Evolutionary conservation across 2,888 invertebrate species (phyloP), one percentile per base, ranked within the genome.

Genomic region (Mythimna impura): DNA sequence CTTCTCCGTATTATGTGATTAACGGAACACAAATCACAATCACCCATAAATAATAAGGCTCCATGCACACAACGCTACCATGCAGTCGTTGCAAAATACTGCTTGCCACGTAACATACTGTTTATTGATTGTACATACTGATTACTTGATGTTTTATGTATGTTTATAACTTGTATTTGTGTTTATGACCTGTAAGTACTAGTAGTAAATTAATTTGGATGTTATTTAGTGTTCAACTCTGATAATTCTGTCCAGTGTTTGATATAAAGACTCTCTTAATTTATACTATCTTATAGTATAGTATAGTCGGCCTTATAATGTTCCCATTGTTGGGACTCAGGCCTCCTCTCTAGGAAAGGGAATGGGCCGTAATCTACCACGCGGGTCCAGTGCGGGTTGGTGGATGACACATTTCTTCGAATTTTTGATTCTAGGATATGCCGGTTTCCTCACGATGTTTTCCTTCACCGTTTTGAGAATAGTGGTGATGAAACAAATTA

Each of bases 111-210:
- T 71, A 65, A 76, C 25, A 57, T 52, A 78, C 22, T 66, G 40
- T 60, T 67, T 76, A 71, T 67, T 79, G 80, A 80, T 66, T 66
- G 47, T 57, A 66, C 65, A 66, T 67, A 74, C 62, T 47, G 65
- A 75, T 75, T 62, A 69, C 61, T 54, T 57, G 43, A 78, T 78
- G 65, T 75, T 80, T 67, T 62, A 69, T 80, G 57, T 57, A 69
- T 78, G 69, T 79, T 66, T 64, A 71, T 63, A 9, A 71, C 58
- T 54, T 54, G 54, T 61, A 60, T 52, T 58, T 47, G 50, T 36
- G 43, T 73, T 66, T 78, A 66, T 43, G 54, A 65, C 40, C 66
- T 17, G 52, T 71, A 61, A 60, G 7, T 55, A 55, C 55, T 0
- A 40, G 50, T 50, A 17, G 65, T 77, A 65, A 55, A 61, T 71